Evolutionary conservation across 2,113 vertebrate species (phyloP).

Genomic region (Ondatra zibethicus): DNA sequence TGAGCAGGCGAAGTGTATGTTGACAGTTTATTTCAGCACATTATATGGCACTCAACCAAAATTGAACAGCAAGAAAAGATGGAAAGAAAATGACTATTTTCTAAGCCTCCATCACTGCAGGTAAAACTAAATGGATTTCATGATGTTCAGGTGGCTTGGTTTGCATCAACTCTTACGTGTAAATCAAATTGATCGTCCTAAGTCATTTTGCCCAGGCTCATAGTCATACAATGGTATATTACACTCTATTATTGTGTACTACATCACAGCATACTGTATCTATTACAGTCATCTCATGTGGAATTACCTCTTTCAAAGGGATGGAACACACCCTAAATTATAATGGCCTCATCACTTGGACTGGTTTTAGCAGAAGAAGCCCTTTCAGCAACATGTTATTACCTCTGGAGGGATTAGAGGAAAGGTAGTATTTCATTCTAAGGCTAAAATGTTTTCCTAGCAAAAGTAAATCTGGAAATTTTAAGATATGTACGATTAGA

Average conservation of each 20-base stretch:
- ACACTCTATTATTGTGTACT: slow-evolving; percentile 79
- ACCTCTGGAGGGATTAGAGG: slow-evolving; percentile 71
- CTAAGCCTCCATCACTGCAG: slow-evolving; percentile 75
- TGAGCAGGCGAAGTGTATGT: slow-evolving; percentile 66
- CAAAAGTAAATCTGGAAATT: slow-evolving; percentile 69
- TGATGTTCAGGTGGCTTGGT: slow-evolving; percentile 77
- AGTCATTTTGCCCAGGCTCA: slow-evolving; percentile 71
- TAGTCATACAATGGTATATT: slow-evolving; percentile 76
- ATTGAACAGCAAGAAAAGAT: slow-evolving; percentile 82
- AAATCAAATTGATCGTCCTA: slow-evolving; percentile 81
- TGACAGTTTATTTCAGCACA: slow-evolving; percentile 82
- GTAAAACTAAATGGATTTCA: slow-evolving; percentile 80
- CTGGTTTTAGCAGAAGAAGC: slow-evolving; percentile 73
- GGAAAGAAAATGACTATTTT: slow-evolving; percentile 83
- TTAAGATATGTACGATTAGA: slow-evolving; percentile 69
- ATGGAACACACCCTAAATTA: slow-evolving; percentile 82
- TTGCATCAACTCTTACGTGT: slow-evolving; percentile 78
- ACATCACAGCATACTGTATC: slow-evolving; percentile 79
- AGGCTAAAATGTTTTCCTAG: slow-evolving; percentile 66
- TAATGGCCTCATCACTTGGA: slow-evolving; percentile 77
- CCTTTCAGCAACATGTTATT: slow-evolving; percentile 78
- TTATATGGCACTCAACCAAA: slow-evolving; percentile 82
- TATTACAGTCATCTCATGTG: slow-evolving; percentile 79
- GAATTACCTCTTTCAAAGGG: slow-evolving; percentile 82
- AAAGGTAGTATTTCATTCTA: slow-evolving; percentile 76